phyloP scores from a whole-genome alignment of 2,888 invertebrate genomes.

The Lithophane leautieri region DNA sequence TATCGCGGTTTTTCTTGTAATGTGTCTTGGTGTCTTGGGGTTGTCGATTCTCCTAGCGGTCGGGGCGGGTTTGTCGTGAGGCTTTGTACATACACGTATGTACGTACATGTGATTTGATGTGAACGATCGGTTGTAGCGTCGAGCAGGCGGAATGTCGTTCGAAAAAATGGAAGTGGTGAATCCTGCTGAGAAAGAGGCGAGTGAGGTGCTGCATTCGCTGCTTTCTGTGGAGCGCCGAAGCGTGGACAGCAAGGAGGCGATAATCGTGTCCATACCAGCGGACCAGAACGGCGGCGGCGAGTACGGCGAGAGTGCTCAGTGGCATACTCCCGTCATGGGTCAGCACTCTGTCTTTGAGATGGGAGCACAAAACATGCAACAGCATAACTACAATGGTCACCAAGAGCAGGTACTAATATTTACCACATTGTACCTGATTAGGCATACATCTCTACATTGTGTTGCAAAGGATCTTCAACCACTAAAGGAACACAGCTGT shows the following conservation, averaged over 20 bases:
- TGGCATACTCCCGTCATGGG: constrained; percentile 92
- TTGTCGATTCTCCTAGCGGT: constrained; percentile 77
- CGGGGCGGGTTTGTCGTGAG: constrained; percentile 85
- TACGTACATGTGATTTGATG: constrained; percentile 88
- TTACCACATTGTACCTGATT: not conserved
- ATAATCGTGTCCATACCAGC: constrained; percentile 87
- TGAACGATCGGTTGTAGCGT: constrained; percentile 87
- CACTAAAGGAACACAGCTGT: not conserved
- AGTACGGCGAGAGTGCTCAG: constrained; percentile 90
- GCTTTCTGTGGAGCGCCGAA: constrained; percentile 92
- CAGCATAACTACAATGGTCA: constrained; percentile 88
- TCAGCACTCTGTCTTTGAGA: constrained; percentile 88
- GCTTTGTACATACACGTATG: constrained; percentile 87
- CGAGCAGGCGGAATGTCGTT: constrained; percentile 85
- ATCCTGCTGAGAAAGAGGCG: constrained; percentile 93
- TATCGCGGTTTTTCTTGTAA: constrained; percentile 88
- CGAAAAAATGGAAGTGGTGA: constrained; percentile 91
- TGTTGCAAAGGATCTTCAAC: not conserved
- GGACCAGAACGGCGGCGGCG: constrained; percentile 86
- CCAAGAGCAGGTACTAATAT: constrained; percentile 83
- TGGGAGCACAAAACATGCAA: constrained; percentile 84
- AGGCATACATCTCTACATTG: not conserved
- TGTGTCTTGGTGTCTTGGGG: constrained; percentile 77
- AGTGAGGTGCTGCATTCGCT: constrained; percentile 93
- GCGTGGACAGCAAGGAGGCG: constrained; percentile 90